Conservation (phyloP, 2,888 invertebrate species). For the Volucella bombylans region DNA sequence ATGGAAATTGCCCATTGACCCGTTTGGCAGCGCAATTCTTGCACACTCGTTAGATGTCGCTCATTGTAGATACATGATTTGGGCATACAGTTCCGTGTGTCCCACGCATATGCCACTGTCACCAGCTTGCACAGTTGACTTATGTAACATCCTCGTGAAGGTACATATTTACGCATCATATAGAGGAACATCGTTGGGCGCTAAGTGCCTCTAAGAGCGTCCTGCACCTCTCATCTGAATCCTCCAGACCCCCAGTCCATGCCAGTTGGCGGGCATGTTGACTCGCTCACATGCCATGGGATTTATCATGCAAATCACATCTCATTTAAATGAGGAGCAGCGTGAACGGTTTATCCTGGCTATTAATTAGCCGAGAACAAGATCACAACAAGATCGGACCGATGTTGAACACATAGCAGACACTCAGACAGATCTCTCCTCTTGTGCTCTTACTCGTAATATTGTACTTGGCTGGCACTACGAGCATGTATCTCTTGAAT, state of each 20-base stretch:
- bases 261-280: constrained; percentile 55
- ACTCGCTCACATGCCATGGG: constrained; percentile 73
- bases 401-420: constrained; percentile 70
- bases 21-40: constrained; percentile 29
- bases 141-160: no score
- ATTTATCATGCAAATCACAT: constrained; percentile 75
- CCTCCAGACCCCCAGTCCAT: constrained; percentile 5
- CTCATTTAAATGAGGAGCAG: constrained; percentile 74
- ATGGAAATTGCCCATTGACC: constrained; percentile 44
- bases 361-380: constrained; percentile 75
- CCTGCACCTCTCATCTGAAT: neutral
- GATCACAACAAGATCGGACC: constrained; percentile 75
- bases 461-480: neutral
- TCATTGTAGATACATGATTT: neutral
- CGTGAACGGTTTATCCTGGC: constrained; percentile 75
- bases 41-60: constrained; percentile 47
- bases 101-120: constrained; percentile 58
- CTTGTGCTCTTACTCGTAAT: constrained; percentile 12
- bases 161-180: neutral
- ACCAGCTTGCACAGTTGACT: no score
- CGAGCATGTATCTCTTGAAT: neutral
- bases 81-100: constrained; percentile 27
- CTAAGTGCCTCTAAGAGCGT: no score
- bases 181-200: no score
- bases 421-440: constrained; percentile 42